These are phyloP conservation scores for Xylophagus ater DNA, from an alignment of 2,888 invertebrate species.

Conservation along the genomic window DNA sequence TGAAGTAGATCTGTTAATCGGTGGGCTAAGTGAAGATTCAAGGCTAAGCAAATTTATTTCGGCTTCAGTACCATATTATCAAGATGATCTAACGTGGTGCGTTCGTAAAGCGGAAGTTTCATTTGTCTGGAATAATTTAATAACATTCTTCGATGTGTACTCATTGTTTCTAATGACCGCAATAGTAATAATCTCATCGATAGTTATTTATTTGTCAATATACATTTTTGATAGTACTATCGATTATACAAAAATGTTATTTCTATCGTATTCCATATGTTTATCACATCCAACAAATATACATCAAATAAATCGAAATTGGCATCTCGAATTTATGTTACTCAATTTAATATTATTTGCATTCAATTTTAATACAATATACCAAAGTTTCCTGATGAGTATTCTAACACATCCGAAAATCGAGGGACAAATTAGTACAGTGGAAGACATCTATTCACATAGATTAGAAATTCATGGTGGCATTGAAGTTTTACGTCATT, in stretches of 20 bases:
- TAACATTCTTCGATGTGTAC: slow-evolving; percentile 16
- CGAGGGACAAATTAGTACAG: slow-evolving; percentile 27
- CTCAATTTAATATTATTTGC: slow-evolving; percentile 17
- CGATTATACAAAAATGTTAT: no score
- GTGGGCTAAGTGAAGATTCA: slow-evolving; percentile 36
- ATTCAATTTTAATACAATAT: slow-evolving; percentile 30
- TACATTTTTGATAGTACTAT: no score
- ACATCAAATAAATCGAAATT: background rate
- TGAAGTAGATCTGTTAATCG: slow-evolving; percentile 32
- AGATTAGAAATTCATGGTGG: slow-evolving; percentile 30
- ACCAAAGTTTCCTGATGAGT: slow-evolving; percentile 33
- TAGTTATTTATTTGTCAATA: slow-evolving; percentile 19
- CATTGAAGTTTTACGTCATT: slow-evolving; percentile 29
- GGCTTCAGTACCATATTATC: slow-evolving; percentile 32
- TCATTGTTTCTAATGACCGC: slow-evolving; percentile 20
- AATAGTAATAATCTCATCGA: slow-evolving; percentile 19
- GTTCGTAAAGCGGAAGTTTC: slow-evolving; percentile 29
- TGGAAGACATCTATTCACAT: slow-evolving; percentile 25
- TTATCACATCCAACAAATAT: slow-evolving; percentile 3
- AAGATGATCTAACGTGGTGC: slow-evolving; percentile 39
- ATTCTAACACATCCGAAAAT: slow-evolving; percentile 32
- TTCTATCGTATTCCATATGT: slow-evolving; percentile 2
- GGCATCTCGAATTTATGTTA: slow-evolving; percentile 1
- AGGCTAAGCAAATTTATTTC: slow-evolving; percentile 30
- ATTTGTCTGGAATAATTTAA: slow-evolving; percentile 30